These are phyloP conservation scores for Sphyrna mokarran DNA, from an alignment of 2,113 vertebrate species.

Conservation along the genomic window DNA sequence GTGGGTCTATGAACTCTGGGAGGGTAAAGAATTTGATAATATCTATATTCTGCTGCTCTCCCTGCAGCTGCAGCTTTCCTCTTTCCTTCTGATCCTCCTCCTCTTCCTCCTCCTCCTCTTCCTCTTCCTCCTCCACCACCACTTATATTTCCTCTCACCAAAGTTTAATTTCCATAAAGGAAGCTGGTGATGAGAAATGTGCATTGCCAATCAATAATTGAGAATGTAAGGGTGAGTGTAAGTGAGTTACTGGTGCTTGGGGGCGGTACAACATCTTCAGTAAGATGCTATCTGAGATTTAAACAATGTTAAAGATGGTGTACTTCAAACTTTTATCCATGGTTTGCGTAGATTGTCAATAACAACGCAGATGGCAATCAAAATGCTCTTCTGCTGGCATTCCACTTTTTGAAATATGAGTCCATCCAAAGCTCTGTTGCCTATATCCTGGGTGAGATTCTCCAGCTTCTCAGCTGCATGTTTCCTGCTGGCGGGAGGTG, in stretches of 20 bases:
- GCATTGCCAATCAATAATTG: not conserved
- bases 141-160: not conserved
- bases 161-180: not conserved
- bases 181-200: not conserved
- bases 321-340: not conserved
- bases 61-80: not conserved
- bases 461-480: too few relatives aligned
- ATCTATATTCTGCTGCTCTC: not conserved
- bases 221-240: not conserved
- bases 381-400: not conserved
- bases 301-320: not conserved
- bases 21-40: not conserved
- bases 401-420: not conserved
- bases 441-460: not conserved
- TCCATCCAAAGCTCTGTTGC: not conserved
- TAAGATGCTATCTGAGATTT: not conserved
- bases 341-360: not conserved
- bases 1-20: not conserved
- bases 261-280: too few relatives aligned
- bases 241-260: not conserved
- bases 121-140: not conserved
- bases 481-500: too few relatives aligned
- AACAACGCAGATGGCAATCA: not conserved
- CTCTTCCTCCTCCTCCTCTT: not conserved
- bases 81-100: not conserved